These are phyloP conservation scores for Scophthalmus maximus DNA, from an alignment of 2,113 vertebrate species.

Conservation along the genomic window DNA sequence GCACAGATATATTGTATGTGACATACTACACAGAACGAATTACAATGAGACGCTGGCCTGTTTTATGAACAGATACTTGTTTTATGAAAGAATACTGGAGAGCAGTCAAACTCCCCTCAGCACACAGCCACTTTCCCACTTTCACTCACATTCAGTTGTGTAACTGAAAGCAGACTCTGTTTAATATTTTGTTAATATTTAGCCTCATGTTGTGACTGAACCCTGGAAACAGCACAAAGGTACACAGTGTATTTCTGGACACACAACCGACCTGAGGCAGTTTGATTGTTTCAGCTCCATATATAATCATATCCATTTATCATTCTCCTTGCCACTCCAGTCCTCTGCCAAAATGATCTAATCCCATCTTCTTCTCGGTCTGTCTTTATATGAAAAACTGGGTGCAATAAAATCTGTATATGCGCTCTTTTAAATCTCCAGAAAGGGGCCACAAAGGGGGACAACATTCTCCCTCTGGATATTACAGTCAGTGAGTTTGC, in stretches of 20 bases:
- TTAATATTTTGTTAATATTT: conserved; percentile 44
- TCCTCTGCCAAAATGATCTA: conserved; percentile 49
- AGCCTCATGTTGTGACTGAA: conserved; percentile 23
- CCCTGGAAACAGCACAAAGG: conserved; percentile 19
- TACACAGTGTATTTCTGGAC: conserved; percentile 27
- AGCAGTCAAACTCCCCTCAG: conserved; percentile 45
- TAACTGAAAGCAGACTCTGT: conserved; percentile 44
- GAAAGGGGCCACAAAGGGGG: conserved; percentile 49
- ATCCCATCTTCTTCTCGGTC: conserved; percentile 25
- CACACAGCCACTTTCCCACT: conserved; percentile 29
- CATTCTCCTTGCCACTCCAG: conserved; percentile 1
- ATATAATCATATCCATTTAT: conserved; percentile 40
- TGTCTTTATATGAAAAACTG: conserved; percentile 50
- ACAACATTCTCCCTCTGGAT: conserved; percentile 36
- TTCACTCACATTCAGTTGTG: conserved; percentile 23
- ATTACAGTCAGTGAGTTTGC: conserved; percentile 50
- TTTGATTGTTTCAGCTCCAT: conserved; percentile 31
- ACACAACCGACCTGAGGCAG: conserved; percentile 8
- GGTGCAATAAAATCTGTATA: conserved; percentile 59
- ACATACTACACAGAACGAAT: conserved; percentile 1
- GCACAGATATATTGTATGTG: background rate
- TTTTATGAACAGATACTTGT: conserved; percentile 40
- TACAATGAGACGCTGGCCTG: background rate
- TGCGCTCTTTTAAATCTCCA: conserved; percentile 40
- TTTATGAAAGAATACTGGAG: conserved; percentile 46